phyloP scores from a whole-genome alignment of 2,888 invertebrate genomes.

The Cerastoderma edule region DNA sequence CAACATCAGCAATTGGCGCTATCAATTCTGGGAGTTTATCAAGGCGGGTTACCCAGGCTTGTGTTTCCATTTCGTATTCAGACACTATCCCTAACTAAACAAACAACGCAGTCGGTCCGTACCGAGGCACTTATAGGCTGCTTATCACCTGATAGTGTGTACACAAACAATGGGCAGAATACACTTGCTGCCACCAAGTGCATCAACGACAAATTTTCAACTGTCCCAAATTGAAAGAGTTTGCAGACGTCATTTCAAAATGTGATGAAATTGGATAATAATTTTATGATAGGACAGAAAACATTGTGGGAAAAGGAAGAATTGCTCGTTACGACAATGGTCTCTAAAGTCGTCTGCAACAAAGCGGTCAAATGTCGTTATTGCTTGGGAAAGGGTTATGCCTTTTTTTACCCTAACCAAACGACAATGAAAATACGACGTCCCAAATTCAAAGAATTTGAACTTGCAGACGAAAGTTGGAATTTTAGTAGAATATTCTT shows the following conservation, averaged over 20 bases:
- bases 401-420: no score
- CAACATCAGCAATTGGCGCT: slow-evolving; percentile 8
- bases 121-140: slow-evolving; percentile 8
- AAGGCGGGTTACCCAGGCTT: slow-evolving; percentile 6
- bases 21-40: slow-evolving; percentile 19
- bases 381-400: background rate
- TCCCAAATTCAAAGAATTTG: no score
- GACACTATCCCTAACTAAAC: slow-evolving; percentile 22
- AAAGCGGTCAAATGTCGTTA: background rate
- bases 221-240: no score
- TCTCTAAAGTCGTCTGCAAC: background rate
- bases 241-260: no score
- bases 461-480: no score
- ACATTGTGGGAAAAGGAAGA: slow-evolving; percentile 6
- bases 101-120: slow-evolving; percentile 2
- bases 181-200: no score
- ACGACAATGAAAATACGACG: no score
- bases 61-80: slow-evolving; percentile 14
- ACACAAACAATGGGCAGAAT: slow-evolving; percentile 13
- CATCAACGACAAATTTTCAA: no score
- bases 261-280: no score
- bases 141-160: background rate
- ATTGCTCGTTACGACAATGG: no score
- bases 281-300: no score
- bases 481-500: no score